Evolutionary conservation across 2,113 vertebrate species (phyloP), one percentile per base, ranked within the genome.

Genomic region (Hemiprocne comata): DNA sequence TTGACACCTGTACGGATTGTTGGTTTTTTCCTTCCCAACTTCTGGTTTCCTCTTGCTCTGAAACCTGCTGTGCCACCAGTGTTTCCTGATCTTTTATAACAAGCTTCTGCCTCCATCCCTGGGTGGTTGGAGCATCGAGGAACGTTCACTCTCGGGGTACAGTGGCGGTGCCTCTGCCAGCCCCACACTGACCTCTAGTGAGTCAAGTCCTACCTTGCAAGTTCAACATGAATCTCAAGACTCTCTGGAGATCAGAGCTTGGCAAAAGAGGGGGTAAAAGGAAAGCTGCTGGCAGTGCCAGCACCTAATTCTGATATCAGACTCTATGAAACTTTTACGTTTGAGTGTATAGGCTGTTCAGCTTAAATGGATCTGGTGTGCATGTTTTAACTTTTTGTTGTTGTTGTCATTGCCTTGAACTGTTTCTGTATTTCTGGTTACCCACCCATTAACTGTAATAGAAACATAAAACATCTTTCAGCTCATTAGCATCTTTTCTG

Each of bases 121-220:
- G 11, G 38, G 83, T 64, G 58, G 66, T 3, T 51, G 53, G 62
- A 36, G 36, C 74, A 74, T 78, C 77, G 61, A 85, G 78, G 60
- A 54, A 10, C 6, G 38, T 38, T 69, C 25, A 3, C 70, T 33
- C 24, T 6, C 57, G 3, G 9, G 3, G 21, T 6, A 1, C 15
- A 3, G 42, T 15, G 48, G 36, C 51, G 25, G 9, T 29, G 50
- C 50, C 75, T 94, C 78, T 79, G 53, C 61, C 62, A 64, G 90
- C 93, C 64, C 69, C 77, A 95, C 74, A n/a, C 89, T 88, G 93
- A 87, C 96, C 93, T 93, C 96, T 93, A 84, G 94, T 84, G 96
- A 95, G 42, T 5, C 24, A 79, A 42, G 76, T 17, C 62, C 38
- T 57, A 31, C 6, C 8, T 44, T 93, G 69, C 78, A 88, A 61